Percentiles rank a stretch among this genome's conserved stretches.
phyloP scores from a whole-genome alignment of 2,797 vertebrate species.

The Molossus molossus region DNA sequence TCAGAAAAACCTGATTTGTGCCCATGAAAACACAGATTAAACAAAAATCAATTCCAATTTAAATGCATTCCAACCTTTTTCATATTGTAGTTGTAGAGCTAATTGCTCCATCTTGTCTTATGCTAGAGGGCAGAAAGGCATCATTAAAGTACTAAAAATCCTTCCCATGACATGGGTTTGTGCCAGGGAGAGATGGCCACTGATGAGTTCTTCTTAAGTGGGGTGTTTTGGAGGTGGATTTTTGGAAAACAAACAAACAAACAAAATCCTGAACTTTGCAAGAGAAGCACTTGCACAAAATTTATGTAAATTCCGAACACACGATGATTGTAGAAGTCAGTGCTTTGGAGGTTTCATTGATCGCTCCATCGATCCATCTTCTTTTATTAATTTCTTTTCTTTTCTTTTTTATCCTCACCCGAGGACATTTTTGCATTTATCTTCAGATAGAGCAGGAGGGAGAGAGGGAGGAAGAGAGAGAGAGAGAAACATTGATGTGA shows the following conservation, averaged over 20 bases:
- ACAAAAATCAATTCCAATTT: conserved; percentile 83
- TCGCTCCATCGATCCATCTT: background rate
- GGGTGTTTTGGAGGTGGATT: background rate
- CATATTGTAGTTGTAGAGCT: conserved; percentile 73
- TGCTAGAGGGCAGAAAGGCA: conserved; percentile 69
- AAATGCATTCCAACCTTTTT: conserved; percentile 74
- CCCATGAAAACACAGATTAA: conserved; percentile 66
- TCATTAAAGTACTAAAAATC: conserved; percentile 78
- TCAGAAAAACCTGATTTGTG: conserved; percentile 58
- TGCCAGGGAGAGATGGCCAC: conserved; percentile 63
- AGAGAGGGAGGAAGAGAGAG: no score
- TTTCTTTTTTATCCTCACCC: background rate
- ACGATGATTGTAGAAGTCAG: background rate
- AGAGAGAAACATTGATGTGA: no score
- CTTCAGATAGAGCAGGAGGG: no score
- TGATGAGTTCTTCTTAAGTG: conserved; percentile 80
- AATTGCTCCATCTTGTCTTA: conserved; percentile 79
- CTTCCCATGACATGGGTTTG: conserved; percentile 77
- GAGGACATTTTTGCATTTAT: no score
- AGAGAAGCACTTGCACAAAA: background rate
- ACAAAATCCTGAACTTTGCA: background rate
- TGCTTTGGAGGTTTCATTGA: background rate
- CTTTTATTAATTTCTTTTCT: background rate
- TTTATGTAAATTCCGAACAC: background rate
- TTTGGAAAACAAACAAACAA: background rate